These are phyloP conservation scores for Danionella cerebrum DNA, from an alignment of 2,113 vertebrate species.

Conservation along the genomic window DNA sequence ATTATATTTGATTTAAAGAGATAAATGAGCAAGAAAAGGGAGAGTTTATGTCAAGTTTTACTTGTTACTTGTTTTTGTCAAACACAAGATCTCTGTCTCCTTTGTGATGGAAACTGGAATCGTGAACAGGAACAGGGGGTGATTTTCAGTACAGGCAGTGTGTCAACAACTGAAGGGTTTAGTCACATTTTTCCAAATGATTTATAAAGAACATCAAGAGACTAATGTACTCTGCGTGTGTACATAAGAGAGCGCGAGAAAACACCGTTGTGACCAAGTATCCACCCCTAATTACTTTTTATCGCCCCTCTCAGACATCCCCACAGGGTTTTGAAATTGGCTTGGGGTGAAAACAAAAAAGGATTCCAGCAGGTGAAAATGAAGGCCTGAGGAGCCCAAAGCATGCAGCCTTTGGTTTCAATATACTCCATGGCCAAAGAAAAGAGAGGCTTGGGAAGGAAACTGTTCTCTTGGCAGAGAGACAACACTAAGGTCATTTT, in stretches of 20 bases:
- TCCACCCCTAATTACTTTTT: conserved; percentile 23
- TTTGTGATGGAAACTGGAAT: too few relatives aligned
- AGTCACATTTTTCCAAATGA: background rate
- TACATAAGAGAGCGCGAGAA: background rate
- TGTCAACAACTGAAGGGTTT: background rate
- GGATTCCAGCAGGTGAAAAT: conserved; percentile 8
- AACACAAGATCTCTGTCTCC: too few relatives aligned
- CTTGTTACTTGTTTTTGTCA: too few relatives aligned
- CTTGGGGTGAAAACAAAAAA: background rate
- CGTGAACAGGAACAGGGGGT: background rate
- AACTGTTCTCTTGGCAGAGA: background rate
- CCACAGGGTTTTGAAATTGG: conserved; percentile 1
- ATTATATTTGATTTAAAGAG: too few relatives aligned
- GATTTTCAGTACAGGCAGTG: background rate
- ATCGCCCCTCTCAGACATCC: conserved; percentile 9
- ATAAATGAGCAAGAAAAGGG: too few relatives aligned
- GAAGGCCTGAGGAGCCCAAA: background rate
- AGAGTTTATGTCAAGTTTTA: too few relatives aligned
- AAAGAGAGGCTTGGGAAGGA: conserved; percentile 9
- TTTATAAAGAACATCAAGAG: background rate
- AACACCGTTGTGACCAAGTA: background rate
- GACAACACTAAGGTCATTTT: background rate
- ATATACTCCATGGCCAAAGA: conserved; percentile 10
- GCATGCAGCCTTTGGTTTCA: background rate
- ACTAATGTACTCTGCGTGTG: background rate